phyloP scores from a whole-genome alignment of 2,113 vertebrate species.

The Urocitellus parryii region DNA sequence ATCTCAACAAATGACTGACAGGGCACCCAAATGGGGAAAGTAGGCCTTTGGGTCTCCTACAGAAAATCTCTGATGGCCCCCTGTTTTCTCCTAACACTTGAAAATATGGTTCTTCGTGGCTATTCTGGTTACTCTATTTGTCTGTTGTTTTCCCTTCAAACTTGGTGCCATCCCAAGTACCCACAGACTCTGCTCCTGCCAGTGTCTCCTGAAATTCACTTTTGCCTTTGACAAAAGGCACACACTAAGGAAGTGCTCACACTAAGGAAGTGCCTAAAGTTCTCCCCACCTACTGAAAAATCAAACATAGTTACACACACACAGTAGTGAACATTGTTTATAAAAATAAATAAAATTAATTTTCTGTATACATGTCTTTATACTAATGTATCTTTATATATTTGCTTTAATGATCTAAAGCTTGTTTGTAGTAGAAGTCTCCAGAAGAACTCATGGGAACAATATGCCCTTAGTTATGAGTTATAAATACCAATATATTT shows the following conservation, averaged over 20 bases:
- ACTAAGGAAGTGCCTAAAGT: not conserved
- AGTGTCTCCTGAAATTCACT: not conserved
- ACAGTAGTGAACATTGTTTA: not conserved
- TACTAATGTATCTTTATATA: not conserved
- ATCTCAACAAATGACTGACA: not conserved
- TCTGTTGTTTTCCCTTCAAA: not conserved
- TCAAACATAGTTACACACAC: not conserved
- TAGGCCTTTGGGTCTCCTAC: not conserved
- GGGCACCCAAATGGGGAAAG: not conserved
- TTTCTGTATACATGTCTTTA: not conserved
- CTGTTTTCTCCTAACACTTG: not conserved
- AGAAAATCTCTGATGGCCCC: not conserved
- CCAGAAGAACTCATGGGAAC: not conserved
- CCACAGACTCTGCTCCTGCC: not conserved
- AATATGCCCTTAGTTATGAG: not conserved
- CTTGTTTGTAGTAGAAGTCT: not conserved
- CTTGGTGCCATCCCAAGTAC: not conserved
- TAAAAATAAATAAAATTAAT: slow-evolving; percentile 1
- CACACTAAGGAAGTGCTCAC: not conserved
- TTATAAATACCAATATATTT: not conserved
- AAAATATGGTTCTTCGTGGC: too few species aligned
- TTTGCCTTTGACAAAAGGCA: not conserved
- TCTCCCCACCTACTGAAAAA: not conserved
- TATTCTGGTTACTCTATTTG: not conserved
- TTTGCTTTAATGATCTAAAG: not conserved